Percentiles rank a stretch among this genome's conserved stretches.
These are phyloP conservation scores for Phaethon lepturus DNA, from an alignment of 2,113 vertebrate species.

Conservation along the genomic window DNA sequence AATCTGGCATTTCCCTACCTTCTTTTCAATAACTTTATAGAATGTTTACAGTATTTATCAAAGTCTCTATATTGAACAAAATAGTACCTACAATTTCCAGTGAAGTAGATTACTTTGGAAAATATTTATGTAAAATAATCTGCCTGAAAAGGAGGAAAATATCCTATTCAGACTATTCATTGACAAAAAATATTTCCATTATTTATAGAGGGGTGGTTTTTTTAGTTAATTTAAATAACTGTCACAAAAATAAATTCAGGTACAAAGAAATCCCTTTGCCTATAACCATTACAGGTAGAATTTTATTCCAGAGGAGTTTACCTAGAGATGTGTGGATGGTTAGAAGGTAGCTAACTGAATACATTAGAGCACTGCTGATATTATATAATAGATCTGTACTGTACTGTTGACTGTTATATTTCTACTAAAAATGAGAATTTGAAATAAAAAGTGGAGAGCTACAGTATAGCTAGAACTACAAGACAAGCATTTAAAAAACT, in stretches of 20 bases:
- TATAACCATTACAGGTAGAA: background rate
- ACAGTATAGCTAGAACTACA: background rate
- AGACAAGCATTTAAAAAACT: background rate
- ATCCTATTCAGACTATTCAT: background rate
- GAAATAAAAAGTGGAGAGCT: background rate
- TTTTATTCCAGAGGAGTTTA: background rate
- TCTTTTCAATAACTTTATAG: background rate
- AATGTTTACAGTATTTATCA: background rate
- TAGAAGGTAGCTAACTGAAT: background rate
- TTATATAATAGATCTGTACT: background rate
- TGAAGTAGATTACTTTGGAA: background rate
- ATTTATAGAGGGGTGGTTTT: background rate
- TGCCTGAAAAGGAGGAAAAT: background rate
- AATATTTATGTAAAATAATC: background rate
- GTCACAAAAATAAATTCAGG: background rate
- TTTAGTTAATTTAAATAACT: background rate
- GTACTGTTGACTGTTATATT: background rate
- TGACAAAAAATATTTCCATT: background rate
- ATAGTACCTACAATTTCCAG: background rate
- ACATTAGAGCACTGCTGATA: background rate
- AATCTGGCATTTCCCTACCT: background rate
- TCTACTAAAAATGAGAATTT: background rate
- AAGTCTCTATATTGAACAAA: background rate
- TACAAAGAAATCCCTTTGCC: background rate
- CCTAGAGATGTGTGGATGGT: background rate